phyloP scores from a whole-genome alignment of 2,113 vertebrate species.

The Telmatochromis sp. region DNA sequence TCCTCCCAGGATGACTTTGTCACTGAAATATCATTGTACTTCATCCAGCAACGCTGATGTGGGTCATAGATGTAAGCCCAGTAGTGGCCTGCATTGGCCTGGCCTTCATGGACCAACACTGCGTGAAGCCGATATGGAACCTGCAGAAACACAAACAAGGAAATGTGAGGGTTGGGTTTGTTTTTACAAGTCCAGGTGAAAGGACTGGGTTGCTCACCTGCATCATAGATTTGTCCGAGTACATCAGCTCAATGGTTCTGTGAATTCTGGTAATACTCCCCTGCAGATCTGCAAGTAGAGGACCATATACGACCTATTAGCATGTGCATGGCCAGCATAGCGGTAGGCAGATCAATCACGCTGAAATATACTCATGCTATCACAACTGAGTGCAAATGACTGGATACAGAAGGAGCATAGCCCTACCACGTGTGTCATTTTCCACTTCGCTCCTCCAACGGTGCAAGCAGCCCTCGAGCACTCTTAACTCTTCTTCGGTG shows the following conservation, averaged over 20 bases:
- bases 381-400: not conserved
- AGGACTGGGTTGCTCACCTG: slow-evolving; percentile 74
- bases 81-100: slow-evolving; percentile 97
- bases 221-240: slow-evolving; percentile 96
- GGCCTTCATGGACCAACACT: slow-evolving; percentile 95
- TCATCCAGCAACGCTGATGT: slow-evolving; percentile 92
- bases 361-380: not conserved
- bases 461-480: slow-evolving; percentile 91
- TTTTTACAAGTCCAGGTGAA: not conserved
- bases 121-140: slow-evolving; percentile 96
- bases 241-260: slow-evolving; percentile 95
- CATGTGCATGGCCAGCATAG: not conserved
- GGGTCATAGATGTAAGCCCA: slow-evolving; percentile 98
- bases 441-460: slow-evolving; percentile 98
- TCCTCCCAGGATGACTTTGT: slow-evolving; percentile 98
- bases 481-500: slow-evolving; percentile 89
- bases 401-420: not conserved
- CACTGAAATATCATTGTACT: slow-evolving; percentile 97
- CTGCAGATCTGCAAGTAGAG: slow-evolving; percentile 80
- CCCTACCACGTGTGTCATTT: slow-evolving; percentile 88
- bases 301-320: not conserved
- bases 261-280: slow-evolving; percentile 96
- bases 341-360: not conserved
- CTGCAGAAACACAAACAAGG: slow-evolving; percentile 52
- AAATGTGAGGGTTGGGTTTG: not conserved